Evolutionary conservation across 2,888 invertebrate species (phyloP).

Genomic region (Ametastegia equiseti): DNA sequence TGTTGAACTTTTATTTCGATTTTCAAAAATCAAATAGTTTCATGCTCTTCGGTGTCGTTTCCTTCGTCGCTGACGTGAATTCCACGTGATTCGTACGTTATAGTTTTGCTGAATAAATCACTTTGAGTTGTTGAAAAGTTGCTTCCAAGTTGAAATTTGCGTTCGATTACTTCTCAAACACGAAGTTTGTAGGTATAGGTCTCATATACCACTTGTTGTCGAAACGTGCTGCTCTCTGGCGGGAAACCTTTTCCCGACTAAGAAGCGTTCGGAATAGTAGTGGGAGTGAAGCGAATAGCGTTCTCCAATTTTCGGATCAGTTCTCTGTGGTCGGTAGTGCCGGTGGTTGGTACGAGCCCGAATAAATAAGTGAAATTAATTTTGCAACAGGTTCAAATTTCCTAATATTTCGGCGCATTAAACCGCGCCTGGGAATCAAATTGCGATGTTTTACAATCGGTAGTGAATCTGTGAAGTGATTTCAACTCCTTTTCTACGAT

Average conservation of each 20-base stretch:
- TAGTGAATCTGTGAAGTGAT: slow-evolving; percentile 34
- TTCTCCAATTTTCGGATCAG: slow-evolving; percentile 31
- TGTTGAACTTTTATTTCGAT: too few species aligned
- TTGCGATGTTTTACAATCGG: slow-evolving; percentile 30
- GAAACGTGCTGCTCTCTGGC: slow-evolving; percentile 18
- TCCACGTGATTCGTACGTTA: too few species aligned
- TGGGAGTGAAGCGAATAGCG: slow-evolving; percentile 16
- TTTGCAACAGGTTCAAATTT: slow-evolving; percentile 30
- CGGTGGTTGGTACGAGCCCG: slow-evolving; percentile 37
- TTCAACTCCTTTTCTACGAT: not conserved
- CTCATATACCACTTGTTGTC: not conserved
- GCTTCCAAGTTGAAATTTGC: too few species aligned
- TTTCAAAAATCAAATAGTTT: too few species aligned
- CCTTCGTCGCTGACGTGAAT: too few species aligned
- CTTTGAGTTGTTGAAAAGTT: too few species aligned
- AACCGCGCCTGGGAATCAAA: not conserved
- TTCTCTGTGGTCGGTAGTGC: slow-evolving; percentile 43
- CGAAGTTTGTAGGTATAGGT: too few species aligned
- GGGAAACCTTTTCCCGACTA: not conserved
- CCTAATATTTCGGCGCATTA: not conserved
- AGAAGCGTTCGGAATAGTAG: not conserved
- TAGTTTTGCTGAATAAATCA: too few species aligned
- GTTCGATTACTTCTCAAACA: too few species aligned
- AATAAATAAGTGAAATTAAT: not conserved
- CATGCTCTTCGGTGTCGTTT: too few species aligned